Conservation (phyloP, 1,140 invertebrate genomes). For the Drosophila biarmipes region DNA sequence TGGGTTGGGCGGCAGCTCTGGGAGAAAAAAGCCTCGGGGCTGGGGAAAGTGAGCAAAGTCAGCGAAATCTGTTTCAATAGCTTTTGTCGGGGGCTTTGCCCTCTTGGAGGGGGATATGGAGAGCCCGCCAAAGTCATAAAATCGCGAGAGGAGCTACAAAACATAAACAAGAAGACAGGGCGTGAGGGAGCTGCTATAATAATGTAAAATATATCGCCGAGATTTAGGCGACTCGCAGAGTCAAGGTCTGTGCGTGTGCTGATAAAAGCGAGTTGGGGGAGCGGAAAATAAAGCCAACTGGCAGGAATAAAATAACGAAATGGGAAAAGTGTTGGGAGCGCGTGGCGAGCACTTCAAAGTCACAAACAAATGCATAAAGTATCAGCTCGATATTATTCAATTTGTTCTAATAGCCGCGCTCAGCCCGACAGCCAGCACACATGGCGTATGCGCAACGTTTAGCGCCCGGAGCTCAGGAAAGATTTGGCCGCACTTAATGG, state of each 20-base stretch:
- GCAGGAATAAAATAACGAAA: slow-evolving; percentile 25
- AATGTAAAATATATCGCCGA: slow-evolving; percentile 81
- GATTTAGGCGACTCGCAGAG: slow-evolving; percentile 63
- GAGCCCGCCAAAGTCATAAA: slow-evolving; percentile 70
- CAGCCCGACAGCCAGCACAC: slow-evolving; percentile 58
- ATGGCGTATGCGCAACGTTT: slow-evolving; percentile 77
- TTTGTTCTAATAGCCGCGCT: slow-evolving; percentile 77
- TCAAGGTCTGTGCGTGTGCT: slow-evolving; percentile 72
- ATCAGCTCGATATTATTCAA: slow-evolving; percentile 74
- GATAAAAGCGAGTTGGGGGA: slow-evolving; percentile 57
- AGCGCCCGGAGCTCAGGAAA: slow-evolving; percentile 27
- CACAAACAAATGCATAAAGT: slow-evolving; percentile 80
- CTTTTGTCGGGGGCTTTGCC: slow-evolving; percentile 28
- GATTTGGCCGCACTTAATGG: slow-evolving; percentile 45
- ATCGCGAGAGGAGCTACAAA: slow-evolving; percentile 74
- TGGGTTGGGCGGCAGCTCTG: neutral
- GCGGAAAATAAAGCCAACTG: slow-evolving; percentile 27
- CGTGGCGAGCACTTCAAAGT: slow-evolving; percentile 69
- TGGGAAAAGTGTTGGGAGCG: slow-evolving; percentile 59
- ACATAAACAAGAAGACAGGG: slow-evolving; percentile 62
- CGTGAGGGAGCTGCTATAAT: slow-evolving; percentile 57
- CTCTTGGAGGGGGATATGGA: slow-evolving; percentile 2
- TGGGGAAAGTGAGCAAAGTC: slow-evolving; percentile 60
- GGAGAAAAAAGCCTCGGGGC: slow-evolving; percentile 4
- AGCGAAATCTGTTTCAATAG: slow-evolving; percentile 76